These are phyloP conservation scores for Boulengeromyrus knoepffleri DNA, from an alignment of 2,113 vertebrate genomes.

Conservation along the genomic window DNA sequence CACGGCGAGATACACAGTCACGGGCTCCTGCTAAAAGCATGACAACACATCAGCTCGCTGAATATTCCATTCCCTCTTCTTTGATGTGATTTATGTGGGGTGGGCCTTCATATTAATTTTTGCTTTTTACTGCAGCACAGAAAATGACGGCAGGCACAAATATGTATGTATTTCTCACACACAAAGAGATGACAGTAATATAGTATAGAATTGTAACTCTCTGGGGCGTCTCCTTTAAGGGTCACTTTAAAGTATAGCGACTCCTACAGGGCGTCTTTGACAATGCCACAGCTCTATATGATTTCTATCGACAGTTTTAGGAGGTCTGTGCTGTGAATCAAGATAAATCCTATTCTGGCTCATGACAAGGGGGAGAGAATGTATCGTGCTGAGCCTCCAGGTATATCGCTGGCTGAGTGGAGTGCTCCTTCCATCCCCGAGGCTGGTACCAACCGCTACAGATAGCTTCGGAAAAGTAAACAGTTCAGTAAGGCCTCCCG, in stretches of 20 bases:
- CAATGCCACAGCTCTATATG: neutral
- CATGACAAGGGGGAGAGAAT: neutral
- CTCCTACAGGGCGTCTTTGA: neutral
- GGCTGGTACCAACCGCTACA: constrained; percentile 9
- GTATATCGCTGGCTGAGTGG: constrained; percentile 10
- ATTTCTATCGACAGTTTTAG: neutral
- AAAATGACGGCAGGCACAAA: neutral
- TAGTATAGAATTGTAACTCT: neutral
- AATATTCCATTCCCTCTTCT: neutral
- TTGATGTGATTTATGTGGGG: neutral
- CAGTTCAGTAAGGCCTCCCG: constrained; percentile 23
- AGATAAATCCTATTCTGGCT: neutral
- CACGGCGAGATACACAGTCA: neutral
- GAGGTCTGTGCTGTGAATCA: neutral
- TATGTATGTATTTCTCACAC: neutral
- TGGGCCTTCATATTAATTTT: neutral
- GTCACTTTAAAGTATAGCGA: neutral
- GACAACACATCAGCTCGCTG: neutral
- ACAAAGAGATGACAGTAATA: neutral
- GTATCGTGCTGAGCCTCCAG: neutral
- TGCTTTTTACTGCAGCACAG: neutral
- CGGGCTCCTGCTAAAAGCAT: neutral
- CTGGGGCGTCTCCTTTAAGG: neutral
- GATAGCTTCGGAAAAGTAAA: constrained; percentile 30
- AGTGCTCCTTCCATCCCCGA: constrained; percentile 9